Conservation (phyloP, 2,113 vertebrate species). For the Spea bombifrons region DNA sequence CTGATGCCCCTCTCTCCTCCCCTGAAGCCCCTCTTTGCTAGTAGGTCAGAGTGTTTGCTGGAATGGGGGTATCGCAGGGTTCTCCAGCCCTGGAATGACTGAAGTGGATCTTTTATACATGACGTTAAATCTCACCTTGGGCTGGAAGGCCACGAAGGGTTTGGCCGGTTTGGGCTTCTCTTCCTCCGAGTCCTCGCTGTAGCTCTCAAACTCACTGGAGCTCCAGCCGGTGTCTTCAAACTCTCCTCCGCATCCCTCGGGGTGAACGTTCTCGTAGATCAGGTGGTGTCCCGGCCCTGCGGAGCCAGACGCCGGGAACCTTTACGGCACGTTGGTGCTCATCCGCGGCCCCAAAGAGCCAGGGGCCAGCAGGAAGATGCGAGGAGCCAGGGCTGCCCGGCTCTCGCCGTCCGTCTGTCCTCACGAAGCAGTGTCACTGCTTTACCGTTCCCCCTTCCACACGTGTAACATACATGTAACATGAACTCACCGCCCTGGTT, state of each 20-base stretch:
- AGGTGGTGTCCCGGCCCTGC: slow-evolving; percentile 61
- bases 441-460: background rate
- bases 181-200: slow-evolving; percentile 83
- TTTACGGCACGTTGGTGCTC: too few species aligned
- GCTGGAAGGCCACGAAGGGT: slow-evolving; percentile 67
- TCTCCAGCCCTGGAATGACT: background rate
- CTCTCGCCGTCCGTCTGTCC: too few species aligned
- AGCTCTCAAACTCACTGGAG: slow-evolving; percentile 96
- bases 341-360: too few species aligned
- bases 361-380: too few species aligned
- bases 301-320: background rate
- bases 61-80: too few species aligned
- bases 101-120: background rate
- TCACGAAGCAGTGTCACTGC: too few species aligned
- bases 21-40: background rate
- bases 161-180: slow-evolving; percentile 59
- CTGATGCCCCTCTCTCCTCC: background rate
- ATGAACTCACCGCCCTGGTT: slow-evolving; percentile 69
- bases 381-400: too few species aligned
- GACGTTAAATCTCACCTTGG: slow-evolving; percentile 59
- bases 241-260: slow-evolving; percentile 45
- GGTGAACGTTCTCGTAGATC: slow-evolving; percentile 79
- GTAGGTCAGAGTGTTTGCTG: too few species aligned
- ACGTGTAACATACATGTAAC: background rate
- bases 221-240: slow-evolving; percentile 81